These are phyloP conservation scores for Odontamblyopus lacepedii DNA, from an alignment of 2,797 vertebrate species.

Conservation along the genomic window DNA sequence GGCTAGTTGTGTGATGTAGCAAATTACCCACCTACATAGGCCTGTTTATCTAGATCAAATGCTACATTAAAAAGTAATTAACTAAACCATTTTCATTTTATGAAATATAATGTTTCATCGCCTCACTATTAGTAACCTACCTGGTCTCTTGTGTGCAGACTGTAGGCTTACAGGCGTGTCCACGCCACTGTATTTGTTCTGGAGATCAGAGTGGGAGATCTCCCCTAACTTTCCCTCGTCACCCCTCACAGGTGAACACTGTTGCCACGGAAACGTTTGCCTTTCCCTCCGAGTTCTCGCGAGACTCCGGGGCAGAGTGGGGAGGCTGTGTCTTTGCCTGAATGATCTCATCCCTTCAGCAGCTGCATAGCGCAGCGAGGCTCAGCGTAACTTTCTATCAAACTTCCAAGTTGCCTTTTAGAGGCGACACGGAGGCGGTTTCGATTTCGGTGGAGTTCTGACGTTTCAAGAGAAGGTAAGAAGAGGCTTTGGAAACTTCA, in stretches of 20 bases:
- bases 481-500: conserved; percentile 21
- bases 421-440: conserved; percentile 29
- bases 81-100: not conserved
- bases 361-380: conserved; percentile 80
- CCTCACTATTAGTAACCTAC: no score
- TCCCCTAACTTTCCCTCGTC: not conserved
- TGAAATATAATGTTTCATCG: no score
- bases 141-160: no score
- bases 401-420: conserved; percentile 74
- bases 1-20: no score
- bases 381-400: conserved; percentile 76
- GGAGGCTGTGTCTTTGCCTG: conserved; percentile 60
- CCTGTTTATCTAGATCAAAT: no score
- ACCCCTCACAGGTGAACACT: conserved; percentile 66
- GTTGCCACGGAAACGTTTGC: conserved; percentile 76
- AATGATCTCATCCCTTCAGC: conserved; percentile 82
- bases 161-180: no score
- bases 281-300: conserved; percentile 70
- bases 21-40: no score
- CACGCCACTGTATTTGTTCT: not conserved
- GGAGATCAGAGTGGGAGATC: conserved; percentile 45
- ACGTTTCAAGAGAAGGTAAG: conserved; percentile 25
- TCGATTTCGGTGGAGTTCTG: conserved; percentile 20
- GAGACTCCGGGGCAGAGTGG: conserved; percentile 63
- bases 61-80: no score